phyloP scores from a whole-genome alignment of 1,140 invertebrate genomes.

The Notospermus geniculatus region DNA sequence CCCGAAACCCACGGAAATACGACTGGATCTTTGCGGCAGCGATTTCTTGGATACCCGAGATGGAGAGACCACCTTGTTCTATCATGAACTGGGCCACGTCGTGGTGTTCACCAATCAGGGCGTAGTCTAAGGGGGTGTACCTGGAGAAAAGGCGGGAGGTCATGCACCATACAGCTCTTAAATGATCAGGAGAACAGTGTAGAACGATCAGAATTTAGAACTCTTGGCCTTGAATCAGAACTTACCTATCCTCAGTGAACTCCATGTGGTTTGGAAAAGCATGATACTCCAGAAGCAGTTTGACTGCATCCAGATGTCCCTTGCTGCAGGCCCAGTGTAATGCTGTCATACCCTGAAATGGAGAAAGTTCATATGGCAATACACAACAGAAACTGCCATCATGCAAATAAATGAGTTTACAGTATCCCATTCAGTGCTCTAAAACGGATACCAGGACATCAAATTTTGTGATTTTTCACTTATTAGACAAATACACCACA shows the following conservation, averaged over 20 bases:
- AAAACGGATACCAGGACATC: no score
- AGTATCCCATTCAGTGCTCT: no score
- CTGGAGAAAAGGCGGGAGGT: constrained; percentile 21
- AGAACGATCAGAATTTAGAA: no score
- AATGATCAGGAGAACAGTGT: no score
- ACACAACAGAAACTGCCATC: background rate
- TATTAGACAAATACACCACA: no score
- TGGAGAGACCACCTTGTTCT: constrained; percentile 54
- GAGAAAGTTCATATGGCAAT: constrained; percentile 14
- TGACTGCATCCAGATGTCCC: constrained; percentile 54
- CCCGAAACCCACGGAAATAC: constrained; percentile 48
- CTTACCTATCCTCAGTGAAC: constrained; percentile 53
- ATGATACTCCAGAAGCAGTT: constrained; percentile 51
- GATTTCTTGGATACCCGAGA: constrained; percentile 55
- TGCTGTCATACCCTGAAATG: constrained; percentile 53
- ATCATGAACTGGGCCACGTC: constrained; percentile 56
- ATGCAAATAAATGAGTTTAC: no score
- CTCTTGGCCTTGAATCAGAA: no score
- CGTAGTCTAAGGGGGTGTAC: constrained; percentile 55
- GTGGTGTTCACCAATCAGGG: constrained; percentile 56
- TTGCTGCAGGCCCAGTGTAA: constrained; percentile 56
- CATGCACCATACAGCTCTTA: no score
- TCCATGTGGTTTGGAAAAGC: constrained; percentile 56
- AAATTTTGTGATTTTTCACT: no score
- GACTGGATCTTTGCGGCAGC: constrained; percentile 55